Percentiles rank a stretch among this genome's conserved stretches.
These are phyloP conservation scores for Eucidaris tribuloides DNA, from an alignment of 35 echinoderm and acorn worm genomes.

Conservation along the genomic window DNA sequence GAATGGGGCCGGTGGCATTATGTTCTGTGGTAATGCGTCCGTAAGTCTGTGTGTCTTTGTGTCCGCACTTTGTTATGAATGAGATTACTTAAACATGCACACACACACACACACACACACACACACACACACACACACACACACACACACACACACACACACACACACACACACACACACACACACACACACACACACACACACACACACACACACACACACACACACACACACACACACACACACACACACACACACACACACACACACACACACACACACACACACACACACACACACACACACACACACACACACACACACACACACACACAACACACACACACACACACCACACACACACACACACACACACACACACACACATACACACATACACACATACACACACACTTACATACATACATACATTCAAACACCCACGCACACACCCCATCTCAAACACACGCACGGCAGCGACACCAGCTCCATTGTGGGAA, in stretches of 20 bases:
- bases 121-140: neutral
- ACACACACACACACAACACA: too few relatives aligned
- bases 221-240: neutral
- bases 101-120: neutral
- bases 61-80: neutral
- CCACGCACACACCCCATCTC: neutral
- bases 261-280: neutral
- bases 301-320: neutral
- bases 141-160: neutral
- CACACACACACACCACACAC: too few relatives aligned
- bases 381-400: neutral
- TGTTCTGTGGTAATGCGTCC: too few relatives aligned
- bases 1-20: too few relatives aligned
- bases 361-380: neutral
- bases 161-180: neutral
- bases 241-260: neutral
- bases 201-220: neutral
- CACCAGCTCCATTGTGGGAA: neutral
- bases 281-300: neutral
- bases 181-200: neutral
- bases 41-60: too few relatives aligned
- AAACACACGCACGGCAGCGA: neutral
- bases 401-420: too few relatives aligned
- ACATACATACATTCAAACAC: too few relatives aligned
- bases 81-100: neutral